Conservation (phyloP, 2,113 vertebrate species). For the Melanocharis versteri region DNA sequence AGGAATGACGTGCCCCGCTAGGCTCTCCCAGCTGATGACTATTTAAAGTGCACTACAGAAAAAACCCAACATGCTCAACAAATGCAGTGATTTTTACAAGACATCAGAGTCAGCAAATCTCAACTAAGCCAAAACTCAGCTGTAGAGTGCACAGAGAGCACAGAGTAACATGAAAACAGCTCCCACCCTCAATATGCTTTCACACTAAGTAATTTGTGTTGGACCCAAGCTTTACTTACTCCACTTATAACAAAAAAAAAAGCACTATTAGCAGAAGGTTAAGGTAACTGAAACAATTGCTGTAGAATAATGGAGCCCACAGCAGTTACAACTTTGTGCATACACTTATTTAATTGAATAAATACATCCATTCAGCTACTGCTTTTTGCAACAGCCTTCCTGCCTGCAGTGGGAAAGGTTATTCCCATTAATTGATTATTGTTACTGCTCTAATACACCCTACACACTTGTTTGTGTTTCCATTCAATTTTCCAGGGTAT, state of each 20-base stretch:
- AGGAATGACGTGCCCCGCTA: neutral
- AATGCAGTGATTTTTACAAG: neutral
- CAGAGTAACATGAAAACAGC: neutral
- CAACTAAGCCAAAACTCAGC: neutral
- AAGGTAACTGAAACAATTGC: neutral
- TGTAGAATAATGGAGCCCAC: neutral
- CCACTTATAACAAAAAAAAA: neutral
- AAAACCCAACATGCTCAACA: neutral
- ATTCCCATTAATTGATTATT: conserved; percentile 39
- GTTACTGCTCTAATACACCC: neutral
- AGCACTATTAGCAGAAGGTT: neutral
- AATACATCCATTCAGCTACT: conserved; percentile 5
- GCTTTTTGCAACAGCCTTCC: neutral
- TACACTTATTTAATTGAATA: conserved; percentile 44
- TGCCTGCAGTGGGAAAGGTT: neutral
- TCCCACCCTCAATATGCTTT: neutral
- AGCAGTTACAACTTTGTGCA: neutral
- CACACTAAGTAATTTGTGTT: neutral
- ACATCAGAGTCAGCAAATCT: neutral
- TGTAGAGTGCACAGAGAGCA: neutral
- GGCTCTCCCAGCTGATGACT: neutral
- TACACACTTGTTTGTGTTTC: conserved; percentile 11
- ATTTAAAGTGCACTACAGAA: neutral
- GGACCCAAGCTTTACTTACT: neutral
- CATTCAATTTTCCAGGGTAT: conserved; percentile 3